Conservation (phyloP, 2,888 invertebrate genomes). For the Microctonus aethiopoides region DNA sequence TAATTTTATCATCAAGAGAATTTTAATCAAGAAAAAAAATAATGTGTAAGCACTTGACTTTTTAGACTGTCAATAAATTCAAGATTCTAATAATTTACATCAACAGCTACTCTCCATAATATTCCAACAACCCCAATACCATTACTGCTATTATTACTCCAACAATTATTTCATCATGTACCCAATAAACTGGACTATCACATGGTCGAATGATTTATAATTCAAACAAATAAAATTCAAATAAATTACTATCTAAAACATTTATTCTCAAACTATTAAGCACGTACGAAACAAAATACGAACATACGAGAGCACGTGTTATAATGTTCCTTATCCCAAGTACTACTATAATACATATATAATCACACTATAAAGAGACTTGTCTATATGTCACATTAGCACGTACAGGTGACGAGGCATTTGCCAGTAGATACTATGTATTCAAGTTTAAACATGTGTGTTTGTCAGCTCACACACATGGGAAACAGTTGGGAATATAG, state of each 20-base stretch:
- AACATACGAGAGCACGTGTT: background rate
- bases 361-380: background rate
- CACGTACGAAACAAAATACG: background rate
- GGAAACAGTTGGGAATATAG: background rate
- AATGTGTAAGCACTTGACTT: too few species aligned
- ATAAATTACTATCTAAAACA: too few species aligned
- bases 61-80: too few species aligned
- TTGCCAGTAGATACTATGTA: conserved; percentile 15
- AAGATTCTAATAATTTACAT: too few species aligned
- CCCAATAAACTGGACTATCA: background rate
- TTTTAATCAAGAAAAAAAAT: too few species aligned
- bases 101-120: too few species aligned
- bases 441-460: background rate
- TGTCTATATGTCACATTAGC: conserved; percentile 24
- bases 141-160: background rate
- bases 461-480: background rate
- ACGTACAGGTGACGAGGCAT: conserved; percentile 31
- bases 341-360: background rate
- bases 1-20: too few species aligned
- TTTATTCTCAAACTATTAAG: conserved; percentile 16
- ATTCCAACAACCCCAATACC: background rate
- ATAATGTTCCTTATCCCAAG: background rate
- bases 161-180: too few species aligned
- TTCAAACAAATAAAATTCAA: too few species aligned
- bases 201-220: too few species aligned